Conservation (phyloP, 2,113 vertebrate species). For the Leptosomus discolor region DNA sequence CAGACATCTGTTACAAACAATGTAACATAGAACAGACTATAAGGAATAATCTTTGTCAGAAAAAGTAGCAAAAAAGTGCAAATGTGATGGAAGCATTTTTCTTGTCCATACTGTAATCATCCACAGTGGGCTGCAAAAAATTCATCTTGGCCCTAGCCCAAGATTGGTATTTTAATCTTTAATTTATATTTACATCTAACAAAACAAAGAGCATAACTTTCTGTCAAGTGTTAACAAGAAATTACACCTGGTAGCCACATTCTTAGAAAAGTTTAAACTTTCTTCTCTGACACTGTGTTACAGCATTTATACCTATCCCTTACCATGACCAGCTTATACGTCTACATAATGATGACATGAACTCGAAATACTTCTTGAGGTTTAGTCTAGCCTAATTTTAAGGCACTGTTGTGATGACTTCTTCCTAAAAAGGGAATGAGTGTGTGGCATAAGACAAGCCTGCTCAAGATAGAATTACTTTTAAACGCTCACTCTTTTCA, state of each 20-base stretch:
- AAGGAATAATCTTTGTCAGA: neutral
- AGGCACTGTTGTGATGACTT: neutral
- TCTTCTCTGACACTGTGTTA: neutral
- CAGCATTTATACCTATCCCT: neutral
- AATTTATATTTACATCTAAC: neutral
- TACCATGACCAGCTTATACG: neutral
- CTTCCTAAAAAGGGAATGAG: neutral
- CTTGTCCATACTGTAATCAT: neutral
- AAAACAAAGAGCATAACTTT: neutral
- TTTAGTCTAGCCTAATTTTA: neutral
- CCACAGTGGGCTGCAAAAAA: neutral
- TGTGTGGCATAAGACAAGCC: neutral
- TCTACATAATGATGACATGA: neutral
- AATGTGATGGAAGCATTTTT: neutral
- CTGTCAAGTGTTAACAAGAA: neutral
- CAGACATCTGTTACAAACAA: neutral
- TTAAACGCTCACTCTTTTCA: neutral
- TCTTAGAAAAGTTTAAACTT: neutral
- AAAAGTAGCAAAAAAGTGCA: neutral
- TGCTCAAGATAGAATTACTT: neutral
- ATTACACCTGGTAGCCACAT: neutral
- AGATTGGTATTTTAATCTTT: neutral
- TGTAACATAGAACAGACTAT: rapidly evolving
- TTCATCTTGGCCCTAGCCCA: neutral
- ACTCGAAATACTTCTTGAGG: neutral